Percentiles rank a stretch among this genome's conserved stretches.
These are phyloP conservation scores for Andrena haemorrhoa DNA, from an alignment of 2,888 invertebrate genomes.

Conservation along the genomic window DNA sequence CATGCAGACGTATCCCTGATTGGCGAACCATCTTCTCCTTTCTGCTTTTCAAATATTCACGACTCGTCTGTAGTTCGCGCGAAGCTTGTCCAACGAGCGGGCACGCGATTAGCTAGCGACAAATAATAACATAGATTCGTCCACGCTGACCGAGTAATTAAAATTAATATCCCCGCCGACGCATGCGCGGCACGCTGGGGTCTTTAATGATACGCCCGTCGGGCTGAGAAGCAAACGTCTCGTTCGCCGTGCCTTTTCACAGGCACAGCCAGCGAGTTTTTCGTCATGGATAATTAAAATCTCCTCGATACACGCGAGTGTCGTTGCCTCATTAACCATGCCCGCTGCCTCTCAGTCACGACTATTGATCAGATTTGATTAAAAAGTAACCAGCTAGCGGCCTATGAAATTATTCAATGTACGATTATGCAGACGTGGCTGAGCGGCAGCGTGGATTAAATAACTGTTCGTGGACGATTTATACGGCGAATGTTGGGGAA, in stretches of 20 bases:
- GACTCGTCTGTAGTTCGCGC: background rate
- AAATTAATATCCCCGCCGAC: slow-evolving; percentile 8
- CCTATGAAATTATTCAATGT: slow-evolving; percentile 4
- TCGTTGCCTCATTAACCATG: slow-evolving; percentile 16
- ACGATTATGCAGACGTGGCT: background rate
- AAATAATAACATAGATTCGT: slow-evolving; percentile 1
- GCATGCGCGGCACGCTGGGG: slow-evolving; percentile 1
- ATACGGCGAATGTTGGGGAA: background rate
- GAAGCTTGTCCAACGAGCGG: background rate
- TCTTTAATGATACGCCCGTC: background rate
- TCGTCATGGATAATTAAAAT: slow-evolving; percentile 21
- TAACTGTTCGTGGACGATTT: slow-evolving; percentile 4
- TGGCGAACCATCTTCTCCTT: background rate
- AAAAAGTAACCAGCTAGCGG: slow-evolving; percentile 19
- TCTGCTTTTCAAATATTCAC: background rate
- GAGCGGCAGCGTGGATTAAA: background rate
- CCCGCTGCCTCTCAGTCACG: background rate
- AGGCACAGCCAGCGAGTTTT: background rate
- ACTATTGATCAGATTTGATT: slow-evolving; percentile 14
- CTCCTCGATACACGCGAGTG: slow-evolving; percentile 7
- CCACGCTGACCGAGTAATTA: slow-evolving; percentile 15
- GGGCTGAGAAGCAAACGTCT: background rate
- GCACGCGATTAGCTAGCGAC: background rate
- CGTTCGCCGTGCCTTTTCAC: background rate
- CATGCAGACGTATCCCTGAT: background rate